Base-by-base conservation (phyloP, 2,797 vertebrate species). In the Bucorvus abyssinicus region DNA sequence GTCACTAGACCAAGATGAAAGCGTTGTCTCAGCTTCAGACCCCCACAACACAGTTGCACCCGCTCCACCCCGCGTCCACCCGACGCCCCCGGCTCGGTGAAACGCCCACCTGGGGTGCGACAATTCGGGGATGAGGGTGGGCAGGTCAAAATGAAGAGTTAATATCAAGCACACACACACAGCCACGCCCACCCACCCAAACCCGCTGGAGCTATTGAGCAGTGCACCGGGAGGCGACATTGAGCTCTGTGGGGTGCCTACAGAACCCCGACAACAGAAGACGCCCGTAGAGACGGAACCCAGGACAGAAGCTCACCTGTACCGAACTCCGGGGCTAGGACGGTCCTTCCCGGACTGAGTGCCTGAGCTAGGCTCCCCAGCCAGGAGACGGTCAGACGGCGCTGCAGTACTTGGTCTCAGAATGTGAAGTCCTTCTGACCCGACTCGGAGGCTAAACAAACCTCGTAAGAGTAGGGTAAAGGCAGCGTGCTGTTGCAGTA, bases 401-500 rank as follows among this genome's bases (percentile, higher is more conserved):
- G 49, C 81, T 80, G 55, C 82, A 6, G 42, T 8, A 10, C 38
- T 89, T 9, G 95, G 61, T 60, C 91, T 95, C 32, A 94, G 47
- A 76, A 96, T 4, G 92, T 85, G 70, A 96, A 96, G 30, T 97
- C 96, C 10, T 87, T 97, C n/a, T 90, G 93, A 7, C 52, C 87
- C 9, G 87, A 85, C 32, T 97, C 85, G 0, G 97, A 95, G 9
- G 93, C 56, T 69, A 96, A 68, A 90, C 91, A 95, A 3, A 96
- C 71, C 29, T 97, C 95, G 24, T 96, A 97, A 14, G 94, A 94
- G 55, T 86, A 96, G 7, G 97, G 93, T 24, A 97, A 76, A 1
- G 94, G 88, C 23, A 97, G 75, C 7, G 96, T 95, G 38, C 44
- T 92, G 61, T 87, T 94, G 26, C 63, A 96, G 64, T 93, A 97